Conservation (phyloP, 2,888 invertebrate genomes). For the Polydrusus tereticollis region DNA sequence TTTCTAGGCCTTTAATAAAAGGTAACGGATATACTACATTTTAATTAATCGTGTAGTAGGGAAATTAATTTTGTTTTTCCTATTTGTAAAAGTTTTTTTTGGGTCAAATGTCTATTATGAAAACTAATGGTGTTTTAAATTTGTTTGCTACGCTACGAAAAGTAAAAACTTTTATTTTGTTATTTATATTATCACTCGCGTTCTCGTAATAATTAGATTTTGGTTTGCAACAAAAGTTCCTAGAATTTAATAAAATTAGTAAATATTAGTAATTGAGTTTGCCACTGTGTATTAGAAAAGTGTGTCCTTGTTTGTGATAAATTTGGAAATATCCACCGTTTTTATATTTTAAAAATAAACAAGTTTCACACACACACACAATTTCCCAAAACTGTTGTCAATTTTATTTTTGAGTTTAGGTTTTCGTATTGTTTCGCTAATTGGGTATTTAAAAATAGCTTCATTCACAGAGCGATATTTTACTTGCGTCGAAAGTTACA, state of each 20-base stretch:
- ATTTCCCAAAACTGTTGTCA: constrained; percentile 27
- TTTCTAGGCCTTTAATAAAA: no score
- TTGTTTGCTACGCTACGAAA: not conserved
- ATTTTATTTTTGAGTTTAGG: constrained; percentile 25
- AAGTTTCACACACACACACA: not conserved
- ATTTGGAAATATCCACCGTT: not conserved
- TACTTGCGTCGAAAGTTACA: constrained; percentile 22
- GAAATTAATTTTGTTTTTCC: no score
- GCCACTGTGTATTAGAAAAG: no score
- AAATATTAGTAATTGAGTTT: no score
- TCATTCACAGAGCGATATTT: constrained; percentile 18
- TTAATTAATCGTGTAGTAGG: no score
- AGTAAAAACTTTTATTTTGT: not conserved
- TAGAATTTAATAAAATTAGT: no score
- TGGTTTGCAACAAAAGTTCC: no score
- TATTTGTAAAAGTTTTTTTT: no score
- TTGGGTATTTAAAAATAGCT: constrained; percentile 30
- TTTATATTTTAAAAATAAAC: constrained; percentile 22
- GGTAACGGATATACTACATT: no score
- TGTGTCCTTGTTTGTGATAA: not conserved
- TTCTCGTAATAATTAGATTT: no score
- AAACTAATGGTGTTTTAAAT: not conserved
- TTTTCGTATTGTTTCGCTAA: constrained; percentile 31
- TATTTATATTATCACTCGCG: no score
- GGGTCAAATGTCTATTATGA: no score